These are phyloP conservation scores for Whitmania pigra DNA, from an alignment of 1,140 invertebrate species.

Conservation along the genomic window DNA sequence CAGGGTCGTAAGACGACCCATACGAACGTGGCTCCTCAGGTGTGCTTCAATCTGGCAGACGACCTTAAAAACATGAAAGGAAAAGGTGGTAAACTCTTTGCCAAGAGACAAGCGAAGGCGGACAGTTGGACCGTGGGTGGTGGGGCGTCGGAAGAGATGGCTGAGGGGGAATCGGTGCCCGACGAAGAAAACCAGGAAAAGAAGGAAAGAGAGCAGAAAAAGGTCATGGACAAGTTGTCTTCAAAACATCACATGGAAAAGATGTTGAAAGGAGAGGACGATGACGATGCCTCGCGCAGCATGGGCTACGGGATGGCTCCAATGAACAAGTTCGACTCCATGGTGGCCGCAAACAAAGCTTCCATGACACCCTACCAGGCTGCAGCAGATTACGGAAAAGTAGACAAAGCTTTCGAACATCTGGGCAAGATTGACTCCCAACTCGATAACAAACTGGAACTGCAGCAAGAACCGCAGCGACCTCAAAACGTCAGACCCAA, in stretches of 20 bases:
- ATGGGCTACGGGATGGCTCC: neutral
- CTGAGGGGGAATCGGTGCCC: slow-evolving; percentile 14
- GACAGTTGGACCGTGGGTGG: slow-evolving; percentile 77
- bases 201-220: neutral
- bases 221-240: neutral
- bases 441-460: neutral
- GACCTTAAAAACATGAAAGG: slow-evolving; percentile 46
- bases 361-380: slow-evolving; percentile 61
- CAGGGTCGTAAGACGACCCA: slow-evolving; percentile 44
- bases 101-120: slow-evolving; percentile 66
- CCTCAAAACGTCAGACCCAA: neutral
- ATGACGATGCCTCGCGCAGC: neutral
- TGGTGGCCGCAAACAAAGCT: slow-evolving; percentile 46
- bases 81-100: slow-evolving; percentile 65
- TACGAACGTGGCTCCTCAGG: slow-evolving; percentile 51
- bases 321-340: slow-evolving; percentile 35
- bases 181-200: slow-evolving; percentile 30
- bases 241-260: neutral
- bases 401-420: slow-evolving; percentile 41
- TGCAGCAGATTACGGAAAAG: slow-evolving; percentile 52
- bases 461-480: neutral
- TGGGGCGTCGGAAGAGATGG: slow-evolving; percentile 18
- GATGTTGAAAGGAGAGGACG: slow-evolving; percentile 29
- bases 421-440: neutral
- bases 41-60: slow-evolving; percentile 59